Evolutionary conservation across 2,888 invertebrate species (phyloP).

Genomic region (Aricia artaxerxes): DNA sequence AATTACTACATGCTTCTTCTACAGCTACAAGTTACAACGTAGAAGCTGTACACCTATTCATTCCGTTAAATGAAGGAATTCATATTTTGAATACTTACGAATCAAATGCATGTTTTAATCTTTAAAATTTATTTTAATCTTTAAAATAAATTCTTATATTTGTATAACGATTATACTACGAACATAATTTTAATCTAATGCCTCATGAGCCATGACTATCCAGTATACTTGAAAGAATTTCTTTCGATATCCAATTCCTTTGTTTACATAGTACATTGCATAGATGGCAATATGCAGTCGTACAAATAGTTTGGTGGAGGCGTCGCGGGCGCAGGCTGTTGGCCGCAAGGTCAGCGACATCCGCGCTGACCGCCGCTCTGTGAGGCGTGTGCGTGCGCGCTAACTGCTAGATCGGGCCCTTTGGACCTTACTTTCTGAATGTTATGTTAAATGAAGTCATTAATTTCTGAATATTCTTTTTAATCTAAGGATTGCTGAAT

Average conservation of each 20-base stretch:
- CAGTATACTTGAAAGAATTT: background rate
- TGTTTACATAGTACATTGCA: slow-evolving; percentile 7
- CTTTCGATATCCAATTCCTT: background rate
- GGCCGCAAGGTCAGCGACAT: slow-evolving; percentile 74
- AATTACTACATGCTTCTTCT: background rate
- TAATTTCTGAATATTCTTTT: background rate
- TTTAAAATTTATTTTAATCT: too few species aligned
- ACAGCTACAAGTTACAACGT: background rate
- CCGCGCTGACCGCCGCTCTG: slow-evolving; percentile 39
- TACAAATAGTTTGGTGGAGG: slow-evolving; percentile 47
- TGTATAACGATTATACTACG: too few species aligned
- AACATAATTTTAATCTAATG: too few species aligned
- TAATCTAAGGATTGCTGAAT: background rate
- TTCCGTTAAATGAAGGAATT: too few species aligned
- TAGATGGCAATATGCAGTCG: slow-evolving; percentile 5
- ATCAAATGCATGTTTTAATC: background rate
- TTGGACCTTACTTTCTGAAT: background rate
- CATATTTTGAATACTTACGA: background rate
- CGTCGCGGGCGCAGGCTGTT: slow-evolving; percentile 49
- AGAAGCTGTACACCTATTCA: background rate
- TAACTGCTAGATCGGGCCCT: slow-evolving; percentile 15
- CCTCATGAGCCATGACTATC: background rate
- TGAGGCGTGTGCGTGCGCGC: background rate
- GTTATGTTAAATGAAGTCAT: background rate
- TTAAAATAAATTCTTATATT: too few species aligned